Evolutionary conservation across 2,888 invertebrate species (phyloP).

Genomic region (Escarpia spicata): DNA sequence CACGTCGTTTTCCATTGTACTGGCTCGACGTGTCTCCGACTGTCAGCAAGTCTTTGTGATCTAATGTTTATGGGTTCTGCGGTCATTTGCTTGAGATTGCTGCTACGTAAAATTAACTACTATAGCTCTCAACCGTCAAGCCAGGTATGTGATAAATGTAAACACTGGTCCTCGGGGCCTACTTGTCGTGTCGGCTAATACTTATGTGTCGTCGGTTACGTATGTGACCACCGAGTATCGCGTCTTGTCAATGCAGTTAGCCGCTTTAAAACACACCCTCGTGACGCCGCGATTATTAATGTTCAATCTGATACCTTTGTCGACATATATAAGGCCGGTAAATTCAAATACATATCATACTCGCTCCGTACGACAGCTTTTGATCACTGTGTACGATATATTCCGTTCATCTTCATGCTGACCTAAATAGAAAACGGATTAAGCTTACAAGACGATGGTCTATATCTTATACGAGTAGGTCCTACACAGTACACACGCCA

Average conservation of each 20-base stretch:
- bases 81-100: neutral
- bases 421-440: neutral
- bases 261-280: neutral
- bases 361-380: neutral
- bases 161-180: neutral
- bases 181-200: neutral
- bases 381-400: neutral
- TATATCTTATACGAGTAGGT: neutral
- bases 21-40: neutral
- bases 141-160: neutral
- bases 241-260: too few species aligned
- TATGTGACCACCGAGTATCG: neutral
- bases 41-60: neutral
- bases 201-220: neutral
- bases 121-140: conserved; percentile 8
- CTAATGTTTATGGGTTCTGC: neutral
- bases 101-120: neutral
- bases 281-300: neutral
- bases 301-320: neutral
- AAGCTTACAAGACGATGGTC: neutral
- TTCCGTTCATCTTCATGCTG: neutral
- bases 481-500: neutral
- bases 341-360: neutral
- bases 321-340: neutral
- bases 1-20: neutral